phyloP scores from a whole-genome alignment of 2,797 vertebrate genomes.

The Gymnodraco acuticeps region DNA sequence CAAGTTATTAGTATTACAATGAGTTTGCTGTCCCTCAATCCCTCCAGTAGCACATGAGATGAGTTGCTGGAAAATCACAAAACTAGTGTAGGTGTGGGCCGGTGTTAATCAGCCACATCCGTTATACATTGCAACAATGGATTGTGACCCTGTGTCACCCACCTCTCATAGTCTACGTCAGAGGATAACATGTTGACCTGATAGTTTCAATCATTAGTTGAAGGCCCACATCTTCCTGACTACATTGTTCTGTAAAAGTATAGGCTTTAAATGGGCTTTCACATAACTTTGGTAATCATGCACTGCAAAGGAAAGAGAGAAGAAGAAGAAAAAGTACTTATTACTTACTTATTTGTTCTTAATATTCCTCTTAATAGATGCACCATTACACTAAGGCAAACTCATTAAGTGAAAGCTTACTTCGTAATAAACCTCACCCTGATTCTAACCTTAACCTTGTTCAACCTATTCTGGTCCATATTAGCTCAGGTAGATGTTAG shows the following conservation, averaged over 20 bases:
- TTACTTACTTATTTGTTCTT: no score
- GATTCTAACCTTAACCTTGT: background rate
- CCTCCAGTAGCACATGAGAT: slow-evolving; percentile 44
- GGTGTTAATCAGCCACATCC: slow-evolving; percentile 68
- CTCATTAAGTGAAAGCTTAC: no score
- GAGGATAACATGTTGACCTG: slow-evolving; percentile 75
- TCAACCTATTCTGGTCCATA: background rate
- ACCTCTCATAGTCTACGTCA: slow-evolving; percentile 69
- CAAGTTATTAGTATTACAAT: slow-evolving; percentile 31
- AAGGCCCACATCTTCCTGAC: slow-evolving; percentile 62
- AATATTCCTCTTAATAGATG: no score
- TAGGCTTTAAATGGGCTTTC: slow-evolving; percentile 28
- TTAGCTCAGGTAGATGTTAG: slow-evolving; percentile 10
- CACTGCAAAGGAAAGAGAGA: slow-evolving; percentile 8
- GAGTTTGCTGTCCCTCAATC: slow-evolving; percentile 10
- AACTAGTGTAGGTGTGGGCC: slow-evolving; percentile 69
- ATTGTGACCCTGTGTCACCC: slow-evolving; percentile 62
- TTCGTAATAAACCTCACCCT: no score
- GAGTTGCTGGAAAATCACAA: slow-evolving; percentile 46
- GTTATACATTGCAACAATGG: slow-evolving; percentile 74
- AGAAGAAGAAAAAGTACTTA: no score
- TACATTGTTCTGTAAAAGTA: slow-evolving; percentile 51
- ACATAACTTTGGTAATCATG: slow-evolving; percentile 27
- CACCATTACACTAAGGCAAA: no score
- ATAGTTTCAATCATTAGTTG: slow-evolving; percentile 43